A percentile compares a stretch with the other conserved stretches of the same genome.
Evolutionary conservation across 2,888 invertebrate species (phyloP).

Genomic region (Oligia strigilis): DNA sequence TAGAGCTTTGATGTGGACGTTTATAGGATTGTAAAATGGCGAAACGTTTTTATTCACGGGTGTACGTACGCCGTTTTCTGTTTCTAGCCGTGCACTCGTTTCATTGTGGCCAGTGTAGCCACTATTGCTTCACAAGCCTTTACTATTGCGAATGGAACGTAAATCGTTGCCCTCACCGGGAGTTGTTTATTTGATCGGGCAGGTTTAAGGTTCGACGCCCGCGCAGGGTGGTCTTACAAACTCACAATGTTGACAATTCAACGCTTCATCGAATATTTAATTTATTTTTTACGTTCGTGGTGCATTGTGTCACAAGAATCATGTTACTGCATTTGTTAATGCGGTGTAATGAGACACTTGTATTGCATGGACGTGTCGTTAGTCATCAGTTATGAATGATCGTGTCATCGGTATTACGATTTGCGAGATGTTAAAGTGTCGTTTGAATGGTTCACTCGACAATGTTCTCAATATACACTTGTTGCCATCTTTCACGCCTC

Average conservation of each 20-base stretch:
- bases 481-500: slow-evolving; percentile 50
- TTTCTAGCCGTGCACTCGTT: slow-evolving; percentile 67
- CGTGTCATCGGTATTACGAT: slow-evolving; percentile 65
- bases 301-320: slow-evolving; percentile 59
- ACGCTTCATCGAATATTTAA: slow-evolving; percentile 65
- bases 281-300: slow-evolving; percentile 55
- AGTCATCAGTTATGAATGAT: slow-evolving; percentile 67
- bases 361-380: slow-evolving; percentile 58
- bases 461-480: slow-evolving; percentile 54
- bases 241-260: slow-evolving; percentile 66
- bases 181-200: slow-evolving; percentile 80
- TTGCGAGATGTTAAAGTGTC: slow-evolving; percentile 48
- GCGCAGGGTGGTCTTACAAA: slow-evolving; percentile 76
- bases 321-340: slow-evolving; percentile 66
- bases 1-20: slow-evolving; percentile 77
- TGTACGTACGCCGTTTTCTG: slow-evolving; percentile 70
- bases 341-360: slow-evolving; percentile 66
- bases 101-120: slow-evolving; percentile 70
- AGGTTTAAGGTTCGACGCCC: slow-evolving; percentile 77
- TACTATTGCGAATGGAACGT: slow-evolving; percentile 77
- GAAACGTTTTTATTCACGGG: slow-evolving; percentile 78
- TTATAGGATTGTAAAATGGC: slow-evolving; percentile 79
- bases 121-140: slow-evolving; percentile 70
- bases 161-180: slow-evolving; percentile 76
- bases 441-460: slow-evolving; percentile 58